Evolutionary conservation across 1,140 invertebrate species (phyloP).

Genomic region (Eupristina koningsbergeri): DNA sequence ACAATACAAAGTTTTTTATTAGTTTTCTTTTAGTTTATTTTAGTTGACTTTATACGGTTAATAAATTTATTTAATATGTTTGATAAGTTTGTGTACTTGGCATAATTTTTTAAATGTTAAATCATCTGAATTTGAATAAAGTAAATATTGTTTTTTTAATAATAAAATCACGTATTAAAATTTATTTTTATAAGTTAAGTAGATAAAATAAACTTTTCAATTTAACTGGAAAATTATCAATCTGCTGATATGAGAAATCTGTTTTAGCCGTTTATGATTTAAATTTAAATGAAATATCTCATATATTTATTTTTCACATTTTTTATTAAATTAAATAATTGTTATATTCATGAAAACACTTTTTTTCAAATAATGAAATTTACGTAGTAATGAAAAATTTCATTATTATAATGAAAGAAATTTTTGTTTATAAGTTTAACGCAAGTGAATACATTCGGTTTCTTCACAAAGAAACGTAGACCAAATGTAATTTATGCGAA

Average conservation of each 20-base stretch:
- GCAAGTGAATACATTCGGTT: neutral
- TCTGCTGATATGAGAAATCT: neutral
- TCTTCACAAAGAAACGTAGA: neutral
- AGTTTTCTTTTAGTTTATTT: too few species aligned
- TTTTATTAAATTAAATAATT: neutral
- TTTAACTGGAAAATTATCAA: too few species aligned
- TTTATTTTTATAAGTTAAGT: too few species aligned
- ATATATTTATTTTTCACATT: neutral
- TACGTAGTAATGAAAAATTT: neutral
- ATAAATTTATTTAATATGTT: too few species aligned
- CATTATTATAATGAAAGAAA: neutral
- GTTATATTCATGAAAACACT: neutral
- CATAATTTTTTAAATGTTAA: too few species aligned
- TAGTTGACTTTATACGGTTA: too few species aligned
- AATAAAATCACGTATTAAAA: too few species aligned
- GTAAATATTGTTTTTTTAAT: too few species aligned
- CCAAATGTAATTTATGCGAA: neutral
- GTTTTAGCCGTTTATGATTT: neutral
- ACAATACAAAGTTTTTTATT: too few species aligned
- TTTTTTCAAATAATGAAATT: neutral
- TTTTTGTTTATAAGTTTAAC: neutral
- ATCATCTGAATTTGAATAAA: too few species aligned
- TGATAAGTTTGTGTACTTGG: too few species aligned
- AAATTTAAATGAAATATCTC: neutral
- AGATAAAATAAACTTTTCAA: too few species aligned